Conservation (phyloP, 2,113 vertebrate species). For the Eptesicus fuscus region DNA sequence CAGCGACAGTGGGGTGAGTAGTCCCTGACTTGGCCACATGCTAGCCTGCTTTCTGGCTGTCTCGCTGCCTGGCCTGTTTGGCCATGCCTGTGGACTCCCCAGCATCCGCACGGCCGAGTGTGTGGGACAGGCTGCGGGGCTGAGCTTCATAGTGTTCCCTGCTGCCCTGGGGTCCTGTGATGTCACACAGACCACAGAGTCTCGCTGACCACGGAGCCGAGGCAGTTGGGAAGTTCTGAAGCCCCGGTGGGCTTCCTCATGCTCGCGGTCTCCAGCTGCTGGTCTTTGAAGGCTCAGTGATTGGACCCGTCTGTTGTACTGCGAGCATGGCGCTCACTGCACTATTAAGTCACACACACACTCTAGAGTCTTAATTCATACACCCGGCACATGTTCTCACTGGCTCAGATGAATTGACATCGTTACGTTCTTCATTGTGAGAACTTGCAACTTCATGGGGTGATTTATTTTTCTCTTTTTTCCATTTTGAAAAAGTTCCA, state of each 20-base stretch:
- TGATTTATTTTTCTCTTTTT: constrained; percentile 64
- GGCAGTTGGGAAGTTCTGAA: not conserved
- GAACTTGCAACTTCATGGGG: constrained; percentile 41
- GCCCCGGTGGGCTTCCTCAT: not conserved
- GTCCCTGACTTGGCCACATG: not conserved
- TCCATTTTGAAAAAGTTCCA: constrained; percentile 79
- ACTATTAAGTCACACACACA: not conserved
- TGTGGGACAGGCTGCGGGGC: not conserved
- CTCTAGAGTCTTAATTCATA: constrained; percentile 20
- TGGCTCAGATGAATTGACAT: constrained; percentile 6
- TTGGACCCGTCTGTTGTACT: not conserved
- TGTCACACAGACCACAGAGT: not conserved
- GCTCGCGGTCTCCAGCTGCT: accelerated
- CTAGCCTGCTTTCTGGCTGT: not conserved
- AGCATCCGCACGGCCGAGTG: accelerated
- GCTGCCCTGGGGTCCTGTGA: not conserved
- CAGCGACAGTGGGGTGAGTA: constrained; percentile 69
- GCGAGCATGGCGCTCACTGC: not conserved
- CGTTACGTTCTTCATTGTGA: constrained; percentile 46
- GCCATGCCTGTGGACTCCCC: not conserved
- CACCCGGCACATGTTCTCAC: not conserved
- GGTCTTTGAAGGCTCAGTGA: not conserved
- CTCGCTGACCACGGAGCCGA: not conserved
- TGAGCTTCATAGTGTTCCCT: not conserved
- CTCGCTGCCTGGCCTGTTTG: not conserved